phyloP scores from a whole-genome alignment of 1,140 invertebrate genomes.

The Gyrodactylus bullatarudis region DNA sequence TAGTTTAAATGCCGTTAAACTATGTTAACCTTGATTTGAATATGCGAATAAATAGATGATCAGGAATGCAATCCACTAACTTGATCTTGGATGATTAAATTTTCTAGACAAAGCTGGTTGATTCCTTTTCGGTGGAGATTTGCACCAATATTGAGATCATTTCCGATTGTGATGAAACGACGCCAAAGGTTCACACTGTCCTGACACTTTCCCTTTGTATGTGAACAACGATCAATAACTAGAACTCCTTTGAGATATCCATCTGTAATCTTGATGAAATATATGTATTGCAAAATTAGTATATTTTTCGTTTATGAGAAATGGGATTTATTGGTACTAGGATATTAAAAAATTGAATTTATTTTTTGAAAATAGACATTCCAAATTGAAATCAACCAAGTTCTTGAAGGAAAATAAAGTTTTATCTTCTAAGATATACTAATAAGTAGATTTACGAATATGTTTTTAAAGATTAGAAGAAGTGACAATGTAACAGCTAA shows the following conservation, averaged over 20 bases:
- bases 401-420: background rate
- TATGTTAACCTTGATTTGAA: no score
- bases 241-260: background rate
- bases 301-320: no score
- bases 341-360: no score
- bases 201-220: background rate
- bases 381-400: no score
- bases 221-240: background rate
- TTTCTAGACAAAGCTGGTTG: background rate
- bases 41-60: no score
- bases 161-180: background rate
- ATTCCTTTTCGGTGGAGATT: background rate
- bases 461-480: no score
- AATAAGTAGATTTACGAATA: no score
- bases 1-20: no score
- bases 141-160: background rate
- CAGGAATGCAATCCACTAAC: background rate
- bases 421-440: background rate
- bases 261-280: background rate
- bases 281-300: no score
- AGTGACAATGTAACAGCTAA: no score
- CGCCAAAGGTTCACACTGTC: background rate
- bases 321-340: no score
- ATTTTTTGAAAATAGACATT: no score
- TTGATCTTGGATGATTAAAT: background rate